These are phyloP conservation scores for Agonopterix arenella DNA, from an alignment of 2,888 invertebrate genomes.

Conservation along the genomic window DNA sequence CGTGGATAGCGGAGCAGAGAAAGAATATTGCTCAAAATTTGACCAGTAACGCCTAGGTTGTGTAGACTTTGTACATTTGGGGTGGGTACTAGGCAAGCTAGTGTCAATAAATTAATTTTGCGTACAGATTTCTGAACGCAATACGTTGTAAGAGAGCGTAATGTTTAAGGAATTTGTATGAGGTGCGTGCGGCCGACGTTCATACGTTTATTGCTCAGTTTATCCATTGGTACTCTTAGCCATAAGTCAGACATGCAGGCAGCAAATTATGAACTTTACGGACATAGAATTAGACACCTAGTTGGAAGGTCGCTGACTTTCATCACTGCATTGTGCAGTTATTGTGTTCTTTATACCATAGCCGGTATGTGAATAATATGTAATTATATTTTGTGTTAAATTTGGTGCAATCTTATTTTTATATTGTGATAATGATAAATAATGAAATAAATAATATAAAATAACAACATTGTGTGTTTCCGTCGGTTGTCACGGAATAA, in stretches of 20 bases:
- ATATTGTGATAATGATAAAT: not conserved
- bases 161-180: not conserved
- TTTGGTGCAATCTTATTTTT: not conserved
- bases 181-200: no score
- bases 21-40: constrained; percentile 40
- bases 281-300: no score
- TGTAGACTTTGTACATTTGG: not conserved
- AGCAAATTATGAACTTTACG: no score
- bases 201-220: no score
- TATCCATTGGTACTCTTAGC: no score
- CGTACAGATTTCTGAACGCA: not conserved
- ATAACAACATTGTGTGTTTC: no score
- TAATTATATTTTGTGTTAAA: not conserved
- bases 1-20: constrained; percentile 85
- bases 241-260: no score
- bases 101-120: constrained; percentile 6
- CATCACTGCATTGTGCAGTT: no score
- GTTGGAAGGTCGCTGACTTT: no score
- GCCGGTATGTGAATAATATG: not conserved
- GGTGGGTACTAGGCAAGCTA: constrained; percentile 19
- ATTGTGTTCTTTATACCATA: no score
- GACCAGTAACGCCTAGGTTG: constrained; percentile 21
- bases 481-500: no score
- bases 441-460: not conserved
- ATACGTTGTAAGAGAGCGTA: not conserved